Conservation (phyloP, 2,888 invertebrate species). For the Cepaea hortensis region DNA sequence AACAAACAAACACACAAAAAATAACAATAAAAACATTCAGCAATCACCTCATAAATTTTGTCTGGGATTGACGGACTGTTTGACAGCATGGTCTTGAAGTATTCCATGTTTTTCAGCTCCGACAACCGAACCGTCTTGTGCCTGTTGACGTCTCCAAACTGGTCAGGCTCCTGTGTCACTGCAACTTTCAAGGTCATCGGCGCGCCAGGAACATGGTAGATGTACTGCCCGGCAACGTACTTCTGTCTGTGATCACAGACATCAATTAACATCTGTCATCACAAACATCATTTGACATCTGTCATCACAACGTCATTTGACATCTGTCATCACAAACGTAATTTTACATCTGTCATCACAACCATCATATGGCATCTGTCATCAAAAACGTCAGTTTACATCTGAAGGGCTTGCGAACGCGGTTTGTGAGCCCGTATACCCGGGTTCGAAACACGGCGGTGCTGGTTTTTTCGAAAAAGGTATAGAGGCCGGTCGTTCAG, state of each 20-base stretch:
- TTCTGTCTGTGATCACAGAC: slow-evolving; percentile 25
- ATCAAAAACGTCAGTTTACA: too few relatives aligned
- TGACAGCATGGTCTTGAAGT: slow-evolving; percentile 52
- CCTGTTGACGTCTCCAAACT: slow-evolving; percentile 45
- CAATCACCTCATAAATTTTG: slow-evolving; percentile 45
- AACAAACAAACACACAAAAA: too few relatives aligned
- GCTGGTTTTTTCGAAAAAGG: too few relatives aligned
- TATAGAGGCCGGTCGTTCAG: too few relatives aligned
- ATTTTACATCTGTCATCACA: too few relatives aligned
- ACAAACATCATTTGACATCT: too few relatives aligned
- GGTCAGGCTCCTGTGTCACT: slow-evolving; percentile 50
- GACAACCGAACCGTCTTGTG: slow-evolving; percentile 47
- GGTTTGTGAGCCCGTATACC: too few relatives aligned
- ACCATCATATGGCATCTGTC: too few relatives aligned
- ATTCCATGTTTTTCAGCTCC: slow-evolving; percentile 50
- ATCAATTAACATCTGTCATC: neutral
- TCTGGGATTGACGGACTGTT: slow-evolving; percentile 47
- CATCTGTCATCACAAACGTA: too few relatives aligned
- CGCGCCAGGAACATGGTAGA: slow-evolving; percentile 41
- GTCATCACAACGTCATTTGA: too few relatives aligned
- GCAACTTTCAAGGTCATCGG: slow-evolving; percentile 42
- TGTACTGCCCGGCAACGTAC: slow-evolving; percentile 42
- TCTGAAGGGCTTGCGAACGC: too few relatives aligned
- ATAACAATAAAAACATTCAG: neutral
- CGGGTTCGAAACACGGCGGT: too few relatives aligned